phyloP scores from a whole-genome alignment of 2,888 invertebrate genomes.

The Napeogenes sylphis region DNA sequence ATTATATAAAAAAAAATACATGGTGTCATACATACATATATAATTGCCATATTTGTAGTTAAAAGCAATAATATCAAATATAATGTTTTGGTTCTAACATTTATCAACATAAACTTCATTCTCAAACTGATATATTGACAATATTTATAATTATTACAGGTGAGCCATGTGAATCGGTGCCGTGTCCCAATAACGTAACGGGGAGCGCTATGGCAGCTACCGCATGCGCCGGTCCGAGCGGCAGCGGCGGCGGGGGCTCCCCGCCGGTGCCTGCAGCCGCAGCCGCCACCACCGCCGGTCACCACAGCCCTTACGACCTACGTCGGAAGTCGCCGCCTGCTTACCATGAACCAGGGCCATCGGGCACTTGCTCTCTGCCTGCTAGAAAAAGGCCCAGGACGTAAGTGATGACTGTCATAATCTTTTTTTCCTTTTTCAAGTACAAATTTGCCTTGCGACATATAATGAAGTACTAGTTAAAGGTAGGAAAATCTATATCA shows the following conservation, averaged over 20 bases:
- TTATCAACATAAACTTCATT: too few relatives aligned
- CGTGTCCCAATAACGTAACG: constrained; percentile 82
- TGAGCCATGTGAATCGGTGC: constrained; percentile 88
- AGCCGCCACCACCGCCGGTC: constrained; percentile 84
- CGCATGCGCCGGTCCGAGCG: constrained; percentile 71
- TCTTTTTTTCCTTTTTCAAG: too few relatives aligned
- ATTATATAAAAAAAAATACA: too few relatives aligned
- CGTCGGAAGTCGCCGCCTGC: constrained; percentile 89
- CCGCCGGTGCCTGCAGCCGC: constrained; percentile 74
- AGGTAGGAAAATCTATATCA: too few relatives aligned
- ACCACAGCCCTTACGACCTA: constrained; percentile 94
- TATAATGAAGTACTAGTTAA: too few relatives aligned
- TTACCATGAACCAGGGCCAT: constrained; percentile 83
- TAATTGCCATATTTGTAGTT: too few relatives aligned
- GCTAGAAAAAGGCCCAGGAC: constrained; percentile 90
- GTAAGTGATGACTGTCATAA: constrained; percentile 43
- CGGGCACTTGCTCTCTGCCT: constrained; percentile 82
- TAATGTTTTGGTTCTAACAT: too few relatives aligned
- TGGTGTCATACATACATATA: too few relatives aligned
- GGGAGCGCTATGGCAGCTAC: constrained; percentile 73
- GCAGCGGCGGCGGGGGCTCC: constrained; percentile 72
- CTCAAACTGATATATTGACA: too few relatives aligned
- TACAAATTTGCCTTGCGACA: too few relatives aligned
- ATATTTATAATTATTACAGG: constrained; percentile 60
- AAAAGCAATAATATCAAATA: too few relatives aligned